Conservation (phyloP, 1,140 invertebrate genomes). For the Oscheius sp. region DNA sequence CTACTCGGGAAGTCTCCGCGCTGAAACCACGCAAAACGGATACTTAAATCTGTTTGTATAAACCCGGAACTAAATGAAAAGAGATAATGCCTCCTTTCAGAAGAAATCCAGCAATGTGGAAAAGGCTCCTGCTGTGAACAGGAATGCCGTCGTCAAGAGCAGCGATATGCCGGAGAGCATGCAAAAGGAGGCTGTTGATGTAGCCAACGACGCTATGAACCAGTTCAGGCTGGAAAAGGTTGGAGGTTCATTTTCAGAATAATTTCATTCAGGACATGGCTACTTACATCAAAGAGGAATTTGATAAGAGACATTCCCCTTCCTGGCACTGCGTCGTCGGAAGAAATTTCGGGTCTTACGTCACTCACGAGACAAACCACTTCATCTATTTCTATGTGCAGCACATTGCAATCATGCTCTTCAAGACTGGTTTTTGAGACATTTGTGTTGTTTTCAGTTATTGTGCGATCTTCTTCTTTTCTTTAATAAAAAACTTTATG, state of each 20-base stretch:
- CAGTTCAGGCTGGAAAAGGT: constrained; percentile 96
- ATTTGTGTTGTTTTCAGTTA: not conserved
- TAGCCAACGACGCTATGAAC: constrained; percentile 90
- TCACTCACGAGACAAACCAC: constrained; percentile 90
- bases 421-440: constrained; percentile 76
- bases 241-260: not conserved
- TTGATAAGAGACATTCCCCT: constrained; percentile 95
- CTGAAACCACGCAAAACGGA: too few relatives aligned
- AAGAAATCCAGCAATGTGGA: not conserved
- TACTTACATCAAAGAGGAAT: constrained; percentile 94
- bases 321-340: constrained; percentile 74
- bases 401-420: constrained; percentile 89
- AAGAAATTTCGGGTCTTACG: constrained; percentile 66
- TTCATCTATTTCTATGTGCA: constrained; percentile 93
- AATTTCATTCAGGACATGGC: constrained; percentile 74
- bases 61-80: too few relatives aligned
- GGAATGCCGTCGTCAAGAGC: constrained; percentile 87
- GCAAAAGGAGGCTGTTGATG: constrained; percentile 97
- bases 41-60: too few relatives aligned
- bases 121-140: not conserved
- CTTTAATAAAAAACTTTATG: too few relatives aligned
- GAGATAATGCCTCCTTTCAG: not conserved
- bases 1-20: too few relatives aligned
- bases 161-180: constrained; percentile 99
- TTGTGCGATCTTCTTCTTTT: too few relatives aligned